A percentile compares a stretch with the other conserved stretches of the same genome.
Conservation (phyloP, 2,113 vertebrate genomes). For the Pholis gunnellus region DNA sequence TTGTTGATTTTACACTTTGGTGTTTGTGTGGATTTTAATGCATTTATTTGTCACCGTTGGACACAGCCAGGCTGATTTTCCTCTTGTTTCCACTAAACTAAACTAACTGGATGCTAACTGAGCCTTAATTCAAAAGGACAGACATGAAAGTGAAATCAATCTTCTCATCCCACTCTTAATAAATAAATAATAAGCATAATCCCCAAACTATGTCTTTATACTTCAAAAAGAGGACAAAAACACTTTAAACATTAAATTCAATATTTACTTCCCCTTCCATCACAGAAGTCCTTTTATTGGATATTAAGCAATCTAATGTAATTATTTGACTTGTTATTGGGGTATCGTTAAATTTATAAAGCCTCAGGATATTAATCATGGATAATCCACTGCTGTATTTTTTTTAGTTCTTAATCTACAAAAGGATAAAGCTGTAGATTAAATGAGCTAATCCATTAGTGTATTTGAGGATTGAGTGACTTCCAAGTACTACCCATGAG, state of each 20-base stretch:
- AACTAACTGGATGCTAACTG: too few relatives aligned
- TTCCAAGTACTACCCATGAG: not conserved
- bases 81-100: too few relatives aligned
- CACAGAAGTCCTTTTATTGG: not conserved
- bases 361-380: not conserved
- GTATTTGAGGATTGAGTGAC: not conserved
- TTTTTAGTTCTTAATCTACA: not conserved
- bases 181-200: too few relatives aligned
- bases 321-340: not conserved
- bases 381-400: not conserved
- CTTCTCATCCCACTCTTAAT: too few relatives aligned
- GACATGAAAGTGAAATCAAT: too few relatives aligned
- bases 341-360: not conserved
- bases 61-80: not conserved
- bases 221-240: not conserved
- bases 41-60: too few relatives aligned
- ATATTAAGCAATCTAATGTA: not conserved
- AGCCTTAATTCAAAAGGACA: too few relatives aligned
- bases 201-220: not conserved
- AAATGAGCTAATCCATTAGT: not conserved
- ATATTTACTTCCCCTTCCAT: not conserved
- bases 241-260: not conserved
- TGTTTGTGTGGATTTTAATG: too few relatives aligned
- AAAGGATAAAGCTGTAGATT: not conserved
- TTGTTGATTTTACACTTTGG: too few relatives aligned